Percentiles rank a stretch among this genome's conserved stretches.
Conservation (phyloP, 1,140 invertebrate species). For the Ectropis grisescens region DNA sequence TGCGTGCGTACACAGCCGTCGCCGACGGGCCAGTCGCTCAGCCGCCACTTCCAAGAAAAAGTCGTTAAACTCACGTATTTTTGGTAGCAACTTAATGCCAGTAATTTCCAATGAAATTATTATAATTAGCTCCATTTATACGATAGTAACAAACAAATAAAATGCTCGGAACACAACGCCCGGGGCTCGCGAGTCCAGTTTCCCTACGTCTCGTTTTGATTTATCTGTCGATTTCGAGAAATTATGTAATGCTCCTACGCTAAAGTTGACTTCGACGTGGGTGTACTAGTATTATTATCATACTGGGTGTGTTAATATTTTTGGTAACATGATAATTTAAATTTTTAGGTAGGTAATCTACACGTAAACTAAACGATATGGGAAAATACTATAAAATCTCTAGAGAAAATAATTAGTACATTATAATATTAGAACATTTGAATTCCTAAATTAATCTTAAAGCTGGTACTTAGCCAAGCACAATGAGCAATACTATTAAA, state of each 20-base stretch:
- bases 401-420: no score
- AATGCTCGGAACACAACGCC: conserved; percentile 40
- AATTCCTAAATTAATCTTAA: no score
- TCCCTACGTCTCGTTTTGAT: conserved; percentile 13
- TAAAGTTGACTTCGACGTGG: conserved; percentile 1
- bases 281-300: no score
- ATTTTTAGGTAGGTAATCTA: no score
- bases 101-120: conserved; percentile 66
- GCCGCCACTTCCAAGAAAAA: conserved; percentile 56
- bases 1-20: conserved; percentile 42
- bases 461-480: no score
- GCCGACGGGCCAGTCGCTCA: conserved; percentile 16
- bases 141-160: conserved; percentile 67
- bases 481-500: no score
- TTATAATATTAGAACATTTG: no score
- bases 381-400: no score
- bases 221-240: conserved; percentile 15
- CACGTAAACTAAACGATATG: no score
- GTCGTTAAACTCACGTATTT: conserved; percentile 68
- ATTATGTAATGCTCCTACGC: conserved; percentile 2
- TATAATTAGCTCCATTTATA: conserved; percentile 66
- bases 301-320: no score
- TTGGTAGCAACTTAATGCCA: conserved; percentile 68
- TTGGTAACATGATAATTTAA: no score
- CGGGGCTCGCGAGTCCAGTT: conserved; percentile 16